Percentiles rank a stretch among this genome's conserved stretches.
phyloP scores from a whole-genome alignment of 2,888 invertebrate genomes.

The Parascotia fuliginaria region DNA sequence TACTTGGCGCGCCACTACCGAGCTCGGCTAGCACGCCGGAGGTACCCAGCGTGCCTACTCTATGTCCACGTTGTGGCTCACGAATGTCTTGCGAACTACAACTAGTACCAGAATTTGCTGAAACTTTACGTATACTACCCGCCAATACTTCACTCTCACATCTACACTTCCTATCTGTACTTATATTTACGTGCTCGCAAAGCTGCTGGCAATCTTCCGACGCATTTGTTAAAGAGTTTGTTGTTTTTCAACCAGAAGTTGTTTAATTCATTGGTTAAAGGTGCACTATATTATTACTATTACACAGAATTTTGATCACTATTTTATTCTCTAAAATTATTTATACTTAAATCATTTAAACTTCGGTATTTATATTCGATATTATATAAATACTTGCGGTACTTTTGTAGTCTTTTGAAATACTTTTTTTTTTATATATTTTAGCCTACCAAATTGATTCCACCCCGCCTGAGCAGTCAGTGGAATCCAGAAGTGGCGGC shows the following conservation, averaged over 20 bases:
- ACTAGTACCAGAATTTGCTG: constrained; percentile 92
- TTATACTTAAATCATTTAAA: no score
- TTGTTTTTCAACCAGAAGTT: constrained; percentile 91
- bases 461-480: no score
- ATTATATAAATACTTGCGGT: no score
- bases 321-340: no score
- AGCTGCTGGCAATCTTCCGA: constrained; percentile 94
- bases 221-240: constrained; percentile 88
- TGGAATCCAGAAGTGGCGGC: no score
- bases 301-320: no score
- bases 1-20: constrained; percentile 88
- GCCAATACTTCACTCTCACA: constrained; percentile 80
- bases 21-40: constrained; percentile 68
- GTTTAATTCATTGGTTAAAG: constrained; percentile 47
- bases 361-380: no score
- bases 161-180: constrained; percentile 94
- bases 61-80: constrained; percentile 90
- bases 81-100: constrained; percentile 93
- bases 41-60: constrained; percentile 64
- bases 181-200: constrained; percentile 92
- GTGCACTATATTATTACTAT: no score
- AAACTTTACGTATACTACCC: constrained; percentile 87
- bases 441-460: no score
- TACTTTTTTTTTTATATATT: no score
- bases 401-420: no score